Percentiles rank a stretch among this genome's conserved stretches.
phyloP scores from a whole-genome alignment of 1,140 invertebrate genomes.

The Bombus sibiricus region DNA sequence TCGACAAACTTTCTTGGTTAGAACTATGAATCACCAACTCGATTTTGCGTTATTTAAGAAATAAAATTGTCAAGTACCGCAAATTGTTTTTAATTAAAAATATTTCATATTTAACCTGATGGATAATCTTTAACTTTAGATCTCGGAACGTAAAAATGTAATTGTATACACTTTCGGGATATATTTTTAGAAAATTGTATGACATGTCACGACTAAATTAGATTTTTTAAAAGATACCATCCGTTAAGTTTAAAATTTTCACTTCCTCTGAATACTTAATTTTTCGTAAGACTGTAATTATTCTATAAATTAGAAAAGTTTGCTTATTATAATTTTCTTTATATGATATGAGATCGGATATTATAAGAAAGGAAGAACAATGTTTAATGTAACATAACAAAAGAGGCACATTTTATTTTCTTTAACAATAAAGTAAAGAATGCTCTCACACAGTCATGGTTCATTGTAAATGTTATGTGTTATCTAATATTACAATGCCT shows the following conservation, averaged over 20 bases:
- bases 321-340: background rate
- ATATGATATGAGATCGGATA: background rate
- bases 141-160: background rate
- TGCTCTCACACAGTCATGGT: conserved; percentile 44
- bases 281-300: background rate
- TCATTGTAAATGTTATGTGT: conserved; percentile 46
- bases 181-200: conserved; percentile 31
- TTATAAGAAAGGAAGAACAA: conserved; percentile 21
- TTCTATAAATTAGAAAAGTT: background rate
- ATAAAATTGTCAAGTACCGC: background rate
- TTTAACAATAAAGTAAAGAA: conserved; percentile 57
- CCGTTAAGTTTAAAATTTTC: background rate
- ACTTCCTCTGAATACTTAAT: background rate
- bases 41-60: background rate
- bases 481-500: conserved; percentile 35
- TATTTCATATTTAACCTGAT: background rate
- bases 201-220: conserved; percentile 9
- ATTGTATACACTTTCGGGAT: background rate
- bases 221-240: background rate
- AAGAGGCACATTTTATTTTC: conserved; percentile 57
- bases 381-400: conserved; percentile 55
- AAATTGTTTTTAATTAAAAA: background rate
- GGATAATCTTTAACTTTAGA: background rate
- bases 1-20: background rate
- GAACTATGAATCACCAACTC: background rate